A percentile compares a stretch with the other conserved stretches of the same genome.
These are phyloP conservation scores for Smittia sp. DNA, from an alignment of 2,888 invertebrate species.

Conservation along the genomic window DNA sequence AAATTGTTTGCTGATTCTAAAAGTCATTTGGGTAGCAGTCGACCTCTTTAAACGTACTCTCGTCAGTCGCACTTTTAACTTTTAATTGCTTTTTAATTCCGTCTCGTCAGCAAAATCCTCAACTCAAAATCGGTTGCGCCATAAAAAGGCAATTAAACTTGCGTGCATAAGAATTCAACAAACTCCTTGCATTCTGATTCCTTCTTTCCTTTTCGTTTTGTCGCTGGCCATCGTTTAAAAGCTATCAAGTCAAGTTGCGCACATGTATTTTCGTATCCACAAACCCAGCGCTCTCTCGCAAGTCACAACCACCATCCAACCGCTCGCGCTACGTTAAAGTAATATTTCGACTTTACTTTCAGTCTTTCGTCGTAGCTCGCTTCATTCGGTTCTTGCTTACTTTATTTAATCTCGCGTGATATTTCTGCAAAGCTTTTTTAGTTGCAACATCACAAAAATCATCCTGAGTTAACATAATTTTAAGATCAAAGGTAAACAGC, in stretches of 20 bases:
- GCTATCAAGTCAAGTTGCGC: slow-evolving; percentile 6
- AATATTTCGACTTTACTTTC: slow-evolving; percentile 27
- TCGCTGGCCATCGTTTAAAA: not conserved
- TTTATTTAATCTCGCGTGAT: not conserved
- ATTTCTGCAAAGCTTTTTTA: not conserved
- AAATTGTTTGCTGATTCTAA: too few species aligned
- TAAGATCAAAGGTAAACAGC: not conserved
- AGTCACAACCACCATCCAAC: slow-evolving; percentile 9
- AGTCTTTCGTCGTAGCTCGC: slow-evolving; percentile 35
- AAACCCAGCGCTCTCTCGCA: not conserved
- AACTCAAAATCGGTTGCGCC: too few species aligned
- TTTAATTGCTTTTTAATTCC: too few species aligned
- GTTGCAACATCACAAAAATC: not conserved
- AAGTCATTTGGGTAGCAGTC: too few species aligned
- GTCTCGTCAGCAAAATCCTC: too few species aligned
- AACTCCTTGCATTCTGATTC: not conserved
- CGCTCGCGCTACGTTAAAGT: slow-evolving; percentile 11
- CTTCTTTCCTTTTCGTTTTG: not conserved
- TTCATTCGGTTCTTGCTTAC: slow-evolving; percentile 13
- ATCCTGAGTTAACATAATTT: not conserved
- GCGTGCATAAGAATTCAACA: not conserved
- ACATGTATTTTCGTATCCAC: not conserved
- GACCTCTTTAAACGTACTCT: too few species aligned
- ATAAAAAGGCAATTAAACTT: too few species aligned
- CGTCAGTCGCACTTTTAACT: too few species aligned